Conservation (phyloP, 2,113 vertebrate species). For the Sialia sialis region DNA sequence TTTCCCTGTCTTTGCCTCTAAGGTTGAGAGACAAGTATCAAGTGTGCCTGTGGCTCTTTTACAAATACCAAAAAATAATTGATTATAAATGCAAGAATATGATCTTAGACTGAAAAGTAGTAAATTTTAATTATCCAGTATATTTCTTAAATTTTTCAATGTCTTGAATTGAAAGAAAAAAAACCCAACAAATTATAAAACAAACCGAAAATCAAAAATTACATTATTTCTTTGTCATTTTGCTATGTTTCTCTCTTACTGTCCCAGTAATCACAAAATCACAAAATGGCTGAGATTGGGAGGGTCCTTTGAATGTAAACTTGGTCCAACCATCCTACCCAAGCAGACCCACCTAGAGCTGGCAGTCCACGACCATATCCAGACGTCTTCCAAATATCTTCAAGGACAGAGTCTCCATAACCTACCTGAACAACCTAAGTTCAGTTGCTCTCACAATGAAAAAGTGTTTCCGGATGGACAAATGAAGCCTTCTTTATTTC, state of each 20-base stretch:
- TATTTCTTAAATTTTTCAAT: not conserved
- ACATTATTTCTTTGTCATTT: not conserved
- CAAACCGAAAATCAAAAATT: not conserved
- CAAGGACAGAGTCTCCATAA: not conserved
- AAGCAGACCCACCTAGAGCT: not conserved
- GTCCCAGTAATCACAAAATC: not conserved
- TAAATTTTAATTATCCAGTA: not conserved
- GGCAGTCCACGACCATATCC: not conserved
- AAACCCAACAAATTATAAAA: too few species aligned
- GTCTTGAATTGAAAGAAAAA: not conserved
- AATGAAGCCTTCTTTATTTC: not conserved
- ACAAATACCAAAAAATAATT: not conserved
- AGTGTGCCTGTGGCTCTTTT: not conserved
- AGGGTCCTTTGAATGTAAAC: not conserved
- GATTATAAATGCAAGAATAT: not conserved
- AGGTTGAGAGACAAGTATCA: not conserved
- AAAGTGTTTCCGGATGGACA: not conserved
- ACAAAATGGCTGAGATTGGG: not conserved
- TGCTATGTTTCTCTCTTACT: not conserved
- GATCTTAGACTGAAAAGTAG: not conserved
- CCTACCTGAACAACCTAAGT: fast-evolving
- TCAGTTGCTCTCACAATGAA: not conserved
- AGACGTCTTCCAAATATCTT: not conserved
- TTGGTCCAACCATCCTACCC: not conserved
- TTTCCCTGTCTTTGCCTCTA: not conserved